phyloP scores from a whole-genome alignment of 2,888 invertebrate genomes.

The Cyclophora albipunctata region DNA sequence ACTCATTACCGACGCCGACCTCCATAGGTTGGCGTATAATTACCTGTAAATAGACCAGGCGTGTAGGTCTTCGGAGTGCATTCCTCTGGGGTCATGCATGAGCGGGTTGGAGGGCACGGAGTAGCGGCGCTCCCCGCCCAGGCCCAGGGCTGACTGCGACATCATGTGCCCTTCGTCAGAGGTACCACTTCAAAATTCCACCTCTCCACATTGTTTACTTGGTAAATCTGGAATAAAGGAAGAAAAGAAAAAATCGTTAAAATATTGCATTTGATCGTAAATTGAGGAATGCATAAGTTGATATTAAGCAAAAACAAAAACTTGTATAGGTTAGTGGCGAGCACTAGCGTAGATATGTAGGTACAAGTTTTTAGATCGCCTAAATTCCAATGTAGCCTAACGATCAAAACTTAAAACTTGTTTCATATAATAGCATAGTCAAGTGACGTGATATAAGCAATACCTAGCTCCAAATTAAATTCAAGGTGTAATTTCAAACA shows the following conservation, averaged over 20 bases:
- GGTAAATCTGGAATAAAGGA: constrained; percentile 47
- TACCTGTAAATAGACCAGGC: constrained; percentile 97
- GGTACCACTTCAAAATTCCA: background rate
- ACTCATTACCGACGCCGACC: too few relatives aligned
- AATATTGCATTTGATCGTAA: background rate
- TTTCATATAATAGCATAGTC: too few relatives aligned
- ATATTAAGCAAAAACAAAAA: too few relatives aligned
- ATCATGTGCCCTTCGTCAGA: constrained; percentile 26
- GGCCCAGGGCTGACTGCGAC: constrained; percentile 65
- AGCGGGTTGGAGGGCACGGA: constrained; percentile 89
- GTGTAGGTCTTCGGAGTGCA: constrained; percentile 93
- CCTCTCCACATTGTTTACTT: background rate
- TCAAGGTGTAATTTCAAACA: constrained; percentile 12
- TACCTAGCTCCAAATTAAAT: too few relatives aligned
- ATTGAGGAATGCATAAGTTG: too few relatives aligned
- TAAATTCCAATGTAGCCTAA: too few relatives aligned
- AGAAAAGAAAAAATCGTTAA: constrained; percentile 8
- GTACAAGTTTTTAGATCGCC: too few relatives aligned
- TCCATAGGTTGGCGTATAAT: background rate
- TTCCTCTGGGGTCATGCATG: constrained; percentile 81
- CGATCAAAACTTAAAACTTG: too few relatives aligned
- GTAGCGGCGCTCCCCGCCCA: constrained; percentile 86
- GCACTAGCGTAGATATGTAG: too few relatives aligned
- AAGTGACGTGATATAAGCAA: too few relatives aligned
- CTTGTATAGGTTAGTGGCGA: too few relatives aligned